These are phyloP conservation scores for Paradisaea rubra DNA, from an alignment of 2,113 vertebrate genomes.

Conservation along the genomic window DNA sequence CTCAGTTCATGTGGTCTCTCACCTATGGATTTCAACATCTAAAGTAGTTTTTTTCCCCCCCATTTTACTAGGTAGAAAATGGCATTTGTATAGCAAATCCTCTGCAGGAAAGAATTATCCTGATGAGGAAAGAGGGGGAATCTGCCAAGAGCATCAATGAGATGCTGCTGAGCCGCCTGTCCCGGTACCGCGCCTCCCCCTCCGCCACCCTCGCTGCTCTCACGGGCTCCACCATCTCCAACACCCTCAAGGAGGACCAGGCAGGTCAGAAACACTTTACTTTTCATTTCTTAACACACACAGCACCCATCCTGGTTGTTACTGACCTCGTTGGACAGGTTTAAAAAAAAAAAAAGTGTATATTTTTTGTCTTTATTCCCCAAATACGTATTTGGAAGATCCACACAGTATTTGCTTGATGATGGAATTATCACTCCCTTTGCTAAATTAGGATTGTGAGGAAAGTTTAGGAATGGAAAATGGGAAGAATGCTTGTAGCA, in stretches of 20 bases:
- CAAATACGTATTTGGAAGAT: background rate
- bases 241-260: conserved; percentile 96
- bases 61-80: conserved; percentile 77
- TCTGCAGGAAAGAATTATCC: conserved; percentile 90
- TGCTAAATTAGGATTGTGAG: background rate
- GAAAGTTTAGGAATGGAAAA: background rate
- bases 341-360: rapidly evolving
- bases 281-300: background rate
- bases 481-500: background rate
- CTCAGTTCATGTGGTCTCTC: background rate
- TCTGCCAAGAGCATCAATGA: conserved; percentile 98
- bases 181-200: conserved; percentile 92
- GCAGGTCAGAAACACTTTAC: conserved; percentile 75
- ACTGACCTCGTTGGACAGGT: background rate
- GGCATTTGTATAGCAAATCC: conserved; percentile 82
- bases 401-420: rapidly evolving
- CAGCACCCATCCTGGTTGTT: background rate
- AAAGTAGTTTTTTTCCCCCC: background rate
- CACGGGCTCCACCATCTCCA: conserved; percentile 94
- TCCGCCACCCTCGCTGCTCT: conserved; percentile 94
- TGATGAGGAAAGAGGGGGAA: conserved; percentile 94
- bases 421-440: background rate
- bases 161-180: conserved; percentile 94
- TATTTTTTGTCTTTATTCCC: background rate
- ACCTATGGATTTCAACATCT: background rate